Conservation (phyloP, 2,797 vertebrate genomes). For the Halcyon smyrnensis region DNA sequence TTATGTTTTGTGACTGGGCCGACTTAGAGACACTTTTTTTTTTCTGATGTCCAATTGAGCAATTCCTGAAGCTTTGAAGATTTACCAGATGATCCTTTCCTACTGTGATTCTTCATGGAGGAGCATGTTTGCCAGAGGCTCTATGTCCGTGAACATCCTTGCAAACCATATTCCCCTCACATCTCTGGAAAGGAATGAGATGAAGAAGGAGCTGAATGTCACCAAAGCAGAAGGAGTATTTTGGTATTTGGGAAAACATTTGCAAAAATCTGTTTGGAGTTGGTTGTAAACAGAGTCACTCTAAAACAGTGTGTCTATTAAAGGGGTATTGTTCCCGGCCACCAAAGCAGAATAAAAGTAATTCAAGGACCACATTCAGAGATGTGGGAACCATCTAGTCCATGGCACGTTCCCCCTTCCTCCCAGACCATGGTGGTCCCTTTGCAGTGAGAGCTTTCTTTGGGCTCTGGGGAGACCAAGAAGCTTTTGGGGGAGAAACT, state of each 20-base stretch:
- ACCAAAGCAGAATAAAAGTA: constrained; percentile 47
- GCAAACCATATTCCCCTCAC: constrained; percentile 2
- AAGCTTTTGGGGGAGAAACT: neutral
- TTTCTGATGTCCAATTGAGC: neutral
- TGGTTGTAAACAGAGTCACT: constrained; percentile 1
- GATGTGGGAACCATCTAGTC: neutral
- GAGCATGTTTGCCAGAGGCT: constrained; percentile 9
- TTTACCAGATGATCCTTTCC: constrained; percentile 47
- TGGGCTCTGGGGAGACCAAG: neutral
- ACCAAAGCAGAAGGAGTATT: constrained; percentile 51
- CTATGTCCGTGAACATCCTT: neutral
- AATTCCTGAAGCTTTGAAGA: constrained; percentile 49
- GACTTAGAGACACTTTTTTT: neutral
- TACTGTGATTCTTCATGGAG: constrained; percentile 37
- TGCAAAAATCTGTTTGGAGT: constrained; percentile 6
- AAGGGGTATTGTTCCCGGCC: constrained; percentile 29
- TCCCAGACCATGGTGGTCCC: neutral
- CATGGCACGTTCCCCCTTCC: neutral
- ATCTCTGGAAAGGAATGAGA: constrained; percentile 23
- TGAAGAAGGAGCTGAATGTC: constrained; percentile 22
- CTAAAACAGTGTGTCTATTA: constrained; percentile 21
- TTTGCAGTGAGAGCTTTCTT: neutral
- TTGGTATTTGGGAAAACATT: constrained; percentile 33
- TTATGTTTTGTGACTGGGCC: neutral
- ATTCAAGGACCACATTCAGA: constrained; percentile 34